Conservation (phyloP, 2,113 vertebrate species). For the Salvelinus sp. region DNA sequence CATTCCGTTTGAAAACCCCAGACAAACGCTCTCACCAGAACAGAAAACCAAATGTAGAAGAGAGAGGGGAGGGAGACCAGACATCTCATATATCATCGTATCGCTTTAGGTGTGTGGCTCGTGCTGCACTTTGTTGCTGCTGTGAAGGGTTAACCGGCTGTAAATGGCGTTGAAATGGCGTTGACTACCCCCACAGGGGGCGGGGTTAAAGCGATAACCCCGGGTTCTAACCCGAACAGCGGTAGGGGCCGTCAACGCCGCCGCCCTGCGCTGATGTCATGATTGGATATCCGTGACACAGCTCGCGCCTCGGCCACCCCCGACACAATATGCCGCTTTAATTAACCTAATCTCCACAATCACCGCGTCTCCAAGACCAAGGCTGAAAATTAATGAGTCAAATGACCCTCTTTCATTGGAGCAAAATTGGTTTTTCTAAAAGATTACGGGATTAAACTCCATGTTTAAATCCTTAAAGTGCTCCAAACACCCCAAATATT, state of each 20-base stretch:
- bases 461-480: constrained; percentile 83
- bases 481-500: constrained; percentile 84
- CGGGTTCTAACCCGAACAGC: neutral
- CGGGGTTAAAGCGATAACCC: constrained; percentile 11
- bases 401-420: constrained; percentile 84
- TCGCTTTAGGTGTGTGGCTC: neutral
- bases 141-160: constrained; percentile 36
- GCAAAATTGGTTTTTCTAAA: constrained; percentile 83
- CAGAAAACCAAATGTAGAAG: too few relatives aligned
- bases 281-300: constrained; percentile 49
- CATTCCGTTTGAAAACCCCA: too few relatives aligned
- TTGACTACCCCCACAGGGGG: constrained; percentile 13
- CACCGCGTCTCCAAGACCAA: constrained; percentile 68
- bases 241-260: neutral
- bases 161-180: constrained; percentile 7
- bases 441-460: constrained; percentile 83
- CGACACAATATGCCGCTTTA: constrained; percentile 65
- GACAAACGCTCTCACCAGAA: too few relatives aligned
- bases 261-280: constrained; percentile 28
- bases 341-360: constrained; percentile 81
- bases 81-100: too few relatives aligned
- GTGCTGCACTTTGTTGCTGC: neutral
- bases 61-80: too few relatives aligned
- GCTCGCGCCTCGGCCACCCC: constrained; percentile 30
- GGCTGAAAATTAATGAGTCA: constrained; percentile 85